These are phyloP conservation scores for sheep (Ovis aries) DNA, from an alignment of 2,113 vertebrate species.

Conservation along the genomic window DNA sequence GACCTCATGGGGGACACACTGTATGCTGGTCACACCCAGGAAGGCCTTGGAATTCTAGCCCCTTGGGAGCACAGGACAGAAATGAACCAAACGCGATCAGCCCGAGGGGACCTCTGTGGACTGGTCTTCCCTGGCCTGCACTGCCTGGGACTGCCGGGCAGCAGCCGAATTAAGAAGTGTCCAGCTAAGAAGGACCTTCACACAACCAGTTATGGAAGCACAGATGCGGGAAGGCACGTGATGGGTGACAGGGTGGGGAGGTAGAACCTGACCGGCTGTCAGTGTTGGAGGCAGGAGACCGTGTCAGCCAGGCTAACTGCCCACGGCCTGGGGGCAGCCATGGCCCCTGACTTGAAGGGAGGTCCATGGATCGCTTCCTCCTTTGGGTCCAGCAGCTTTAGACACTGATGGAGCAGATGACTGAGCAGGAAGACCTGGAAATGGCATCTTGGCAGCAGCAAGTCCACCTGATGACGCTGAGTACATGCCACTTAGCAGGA, in stretches of 20 bases:
- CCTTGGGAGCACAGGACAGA: background rate
- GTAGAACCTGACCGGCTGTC: background rate
- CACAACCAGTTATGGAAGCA: background rate
- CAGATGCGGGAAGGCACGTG: background rate
- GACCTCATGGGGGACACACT: background rate
- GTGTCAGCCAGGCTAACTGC: background rate
- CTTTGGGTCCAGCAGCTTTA: background rate
- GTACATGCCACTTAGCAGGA: background rate
- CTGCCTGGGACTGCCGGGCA: no score
- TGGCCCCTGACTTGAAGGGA: background rate
- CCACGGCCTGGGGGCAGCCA: rapidly evolving
- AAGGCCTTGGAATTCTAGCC: background rate
- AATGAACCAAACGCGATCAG: background rate
- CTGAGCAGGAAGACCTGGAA: background rate
- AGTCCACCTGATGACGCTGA: background rate
- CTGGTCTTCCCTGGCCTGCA: background rate
- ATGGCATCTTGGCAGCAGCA: background rate
- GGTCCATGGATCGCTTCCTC: background rate
- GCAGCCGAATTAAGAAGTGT: background rate
- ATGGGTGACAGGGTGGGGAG: background rate
- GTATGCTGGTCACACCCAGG: rapidly evolving
- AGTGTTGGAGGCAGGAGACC: background rate
- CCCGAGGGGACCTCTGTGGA: background rate
- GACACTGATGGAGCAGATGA: background rate
- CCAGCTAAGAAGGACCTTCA: background rate